Percentiles rank a stretch among this genome's conserved stretches.
These are phyloP conservation scores for Parascotia fuliginaria DNA, from an alignment of 2,888 invertebrate genomes.

Conservation along the genomic window DNA sequence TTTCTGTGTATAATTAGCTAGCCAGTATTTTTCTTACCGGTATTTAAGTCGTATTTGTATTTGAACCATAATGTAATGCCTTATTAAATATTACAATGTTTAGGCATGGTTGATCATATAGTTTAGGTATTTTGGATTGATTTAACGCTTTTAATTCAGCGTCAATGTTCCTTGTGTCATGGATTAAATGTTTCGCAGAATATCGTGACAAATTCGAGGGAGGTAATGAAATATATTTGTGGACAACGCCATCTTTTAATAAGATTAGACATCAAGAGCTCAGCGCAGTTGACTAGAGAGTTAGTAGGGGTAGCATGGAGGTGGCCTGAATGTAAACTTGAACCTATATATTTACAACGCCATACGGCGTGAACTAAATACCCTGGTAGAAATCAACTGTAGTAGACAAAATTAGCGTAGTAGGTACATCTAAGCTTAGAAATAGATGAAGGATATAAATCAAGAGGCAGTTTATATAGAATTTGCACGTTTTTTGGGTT, in stretches of 20 bases:
- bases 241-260: background rate
- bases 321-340: background rate
- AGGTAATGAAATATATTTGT: background rate
- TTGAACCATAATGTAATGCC: too few relatives aligned
- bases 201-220: background rate
- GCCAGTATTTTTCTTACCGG: too few relatives aligned
- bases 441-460: too few relatives aligned
- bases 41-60: too few relatives aligned
- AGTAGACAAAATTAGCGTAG: background rate
- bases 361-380: constrained; percentile 1
- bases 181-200: background rate
- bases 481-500: constrained; percentile 8
- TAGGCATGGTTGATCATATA: too few relatives aligned
- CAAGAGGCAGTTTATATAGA: constrained; percentile 21
- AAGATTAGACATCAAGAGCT: background rate
- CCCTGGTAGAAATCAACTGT: background rate
- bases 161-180: background rate
- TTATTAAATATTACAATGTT: background rate
- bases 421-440: constrained; percentile 10
- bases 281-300: constrained; percentile 7
- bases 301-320: background rate
- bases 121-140: too few relatives aligned
- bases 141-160: too few relatives aligned
- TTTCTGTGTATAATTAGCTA: too few relatives aligned
- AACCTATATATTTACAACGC: background rate